These are phyloP conservation scores for Drosophila infuscata DNA, from an alignment of 2,888 invertebrate species.

Conservation along the genomic window DNA sequence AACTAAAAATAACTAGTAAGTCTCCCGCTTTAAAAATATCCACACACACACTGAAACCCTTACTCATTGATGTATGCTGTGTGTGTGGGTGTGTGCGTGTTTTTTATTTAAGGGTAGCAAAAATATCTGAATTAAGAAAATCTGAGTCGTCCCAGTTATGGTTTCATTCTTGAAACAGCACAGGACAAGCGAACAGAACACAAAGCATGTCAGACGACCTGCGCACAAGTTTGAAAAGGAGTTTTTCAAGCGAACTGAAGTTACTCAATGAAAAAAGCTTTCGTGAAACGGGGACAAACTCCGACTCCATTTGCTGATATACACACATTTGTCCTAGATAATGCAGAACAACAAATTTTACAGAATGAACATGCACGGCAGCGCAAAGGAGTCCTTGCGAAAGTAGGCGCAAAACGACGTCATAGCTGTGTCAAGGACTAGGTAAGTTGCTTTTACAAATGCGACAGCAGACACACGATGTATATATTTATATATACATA, in stretches of 20 bases:
- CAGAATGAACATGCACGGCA: constrained; percentile 66
- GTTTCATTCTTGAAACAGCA: constrained; percentile 57
- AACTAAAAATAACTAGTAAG: constrained; percentile 52
- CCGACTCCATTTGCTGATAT: constrained; percentile 26
- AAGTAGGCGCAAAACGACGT: constrained; percentile 60
- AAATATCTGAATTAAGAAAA: constrained; percentile 35
- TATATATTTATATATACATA: constrained; percentile 6
- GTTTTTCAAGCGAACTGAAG: constrained; percentile 59
- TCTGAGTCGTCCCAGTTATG: constrained; percentile 24
- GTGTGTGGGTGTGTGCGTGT: constrained; percentile 8
- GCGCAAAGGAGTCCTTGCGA: constrained; percentile 14
- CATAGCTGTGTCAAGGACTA: constrained; percentile 72
- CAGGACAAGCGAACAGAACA: constrained; percentile 36
- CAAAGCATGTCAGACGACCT: constrained; percentile 64
- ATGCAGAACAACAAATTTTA: constrained; percentile 51
- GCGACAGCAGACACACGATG: constrained; percentile 14
- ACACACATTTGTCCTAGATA: constrained; percentile 73
- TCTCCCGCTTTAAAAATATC: constrained; percentile 66
- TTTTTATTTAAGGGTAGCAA: constrained; percentile 46
- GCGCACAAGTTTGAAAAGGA: constrained; percentile 68
- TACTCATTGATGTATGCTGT: constrained; percentile 41
- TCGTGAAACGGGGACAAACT: constrained; percentile 32
- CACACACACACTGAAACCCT: neutral
- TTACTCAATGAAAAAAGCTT: constrained; percentile 78
- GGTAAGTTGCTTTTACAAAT: constrained; percentile 35